Conservation (phyloP, 2,888 invertebrate species). For the Ichneumoninae sp. region DNA sequence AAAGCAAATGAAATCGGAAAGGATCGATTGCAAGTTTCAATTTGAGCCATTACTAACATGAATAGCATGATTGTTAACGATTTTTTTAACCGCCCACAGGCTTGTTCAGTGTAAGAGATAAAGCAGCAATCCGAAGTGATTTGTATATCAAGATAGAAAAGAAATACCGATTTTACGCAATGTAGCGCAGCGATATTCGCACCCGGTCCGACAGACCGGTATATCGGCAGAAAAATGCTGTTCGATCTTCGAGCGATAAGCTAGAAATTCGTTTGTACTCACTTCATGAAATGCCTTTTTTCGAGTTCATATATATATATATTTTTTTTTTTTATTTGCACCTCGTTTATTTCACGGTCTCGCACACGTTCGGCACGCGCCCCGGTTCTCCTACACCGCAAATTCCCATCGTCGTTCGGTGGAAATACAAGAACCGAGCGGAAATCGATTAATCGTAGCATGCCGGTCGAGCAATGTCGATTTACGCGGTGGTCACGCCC, state of each 20-base stretch:
- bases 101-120: neutral
- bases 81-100: neutral
- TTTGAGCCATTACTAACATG: neutral
- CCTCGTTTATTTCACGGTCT: slow-evolving; percentile 4
- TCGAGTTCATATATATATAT: neutral
- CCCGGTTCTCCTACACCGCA: slow-evolving; percentile 36
- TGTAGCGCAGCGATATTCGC: neutral
- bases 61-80: neutral
- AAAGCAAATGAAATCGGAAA: neutral
- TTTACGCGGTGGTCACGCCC: slow-evolving; percentile 71
- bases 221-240: neutral
- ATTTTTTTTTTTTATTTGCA: neutral
- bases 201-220: neutral
- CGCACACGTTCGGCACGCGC: slow-evolving; percentile 69
- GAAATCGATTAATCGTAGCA: slow-evolving; percentile 72
- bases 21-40: neutral
- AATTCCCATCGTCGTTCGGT: slow-evolving; percentile 49
- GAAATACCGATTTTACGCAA: neutral
- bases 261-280: neutral
- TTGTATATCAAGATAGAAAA: neutral
- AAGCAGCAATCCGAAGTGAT: neutral
- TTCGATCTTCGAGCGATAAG: neutral
- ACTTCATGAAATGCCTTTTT: neutral
- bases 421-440: slow-evolving; percentile 54
- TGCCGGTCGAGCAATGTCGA: slow-evolving; percentile 66